A percentile compares a stretch with the other conserved stretches of the same genome.
Conservation (phyloP, 2,113 vertebrate genomes). For the Salvelinus sp. region DNA sequence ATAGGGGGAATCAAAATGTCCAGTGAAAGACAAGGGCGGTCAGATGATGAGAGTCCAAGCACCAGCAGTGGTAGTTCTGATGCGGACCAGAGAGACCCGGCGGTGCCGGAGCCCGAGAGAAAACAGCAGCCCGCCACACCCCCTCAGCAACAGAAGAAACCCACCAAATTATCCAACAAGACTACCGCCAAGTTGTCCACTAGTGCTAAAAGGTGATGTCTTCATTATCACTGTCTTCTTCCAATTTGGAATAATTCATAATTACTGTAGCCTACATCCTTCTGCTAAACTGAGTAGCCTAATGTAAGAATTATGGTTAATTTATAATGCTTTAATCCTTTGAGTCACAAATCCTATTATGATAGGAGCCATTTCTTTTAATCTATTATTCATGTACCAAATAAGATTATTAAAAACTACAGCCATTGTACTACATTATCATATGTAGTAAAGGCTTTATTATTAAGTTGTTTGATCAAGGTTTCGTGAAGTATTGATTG, state of each 20-base stretch:
- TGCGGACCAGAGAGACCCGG: conserved; percentile 87
- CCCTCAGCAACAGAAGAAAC: conserved; percentile 86
- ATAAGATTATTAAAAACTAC: too few relatives aligned
- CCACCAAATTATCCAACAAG: conserved; percentile 90
- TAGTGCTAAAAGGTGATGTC: conserved; percentile 87
- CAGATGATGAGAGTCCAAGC: conserved; percentile 90
- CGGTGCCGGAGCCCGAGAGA: conserved; percentile 84
- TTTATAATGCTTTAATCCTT: too few relatives aligned
- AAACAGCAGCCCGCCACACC: conserved; percentile 78
- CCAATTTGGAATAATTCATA: not conserved
- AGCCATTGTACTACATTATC: too few relatives aligned
- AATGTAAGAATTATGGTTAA: too few relatives aligned
- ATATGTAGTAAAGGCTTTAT: too few relatives aligned
- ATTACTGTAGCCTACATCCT: too few relatives aligned
- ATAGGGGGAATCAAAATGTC: conserved; percentile 74
- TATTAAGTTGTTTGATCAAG: too few relatives aligned
- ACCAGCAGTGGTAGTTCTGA: conserved; percentile 92
- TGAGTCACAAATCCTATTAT: too few relatives aligned
- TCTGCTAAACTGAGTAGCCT: too few relatives aligned
- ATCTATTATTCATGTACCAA: too few relatives aligned
- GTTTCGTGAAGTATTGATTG: too few relatives aligned
- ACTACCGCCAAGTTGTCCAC: conserved; percentile 90
- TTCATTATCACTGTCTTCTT: not conserved
- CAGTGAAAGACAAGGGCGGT: conserved; percentile 85
- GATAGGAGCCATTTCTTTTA: too few relatives aligned